Conservation (phyloP, 2,797 vertebrate species). For the Leucoraja ocellata region DNA sequence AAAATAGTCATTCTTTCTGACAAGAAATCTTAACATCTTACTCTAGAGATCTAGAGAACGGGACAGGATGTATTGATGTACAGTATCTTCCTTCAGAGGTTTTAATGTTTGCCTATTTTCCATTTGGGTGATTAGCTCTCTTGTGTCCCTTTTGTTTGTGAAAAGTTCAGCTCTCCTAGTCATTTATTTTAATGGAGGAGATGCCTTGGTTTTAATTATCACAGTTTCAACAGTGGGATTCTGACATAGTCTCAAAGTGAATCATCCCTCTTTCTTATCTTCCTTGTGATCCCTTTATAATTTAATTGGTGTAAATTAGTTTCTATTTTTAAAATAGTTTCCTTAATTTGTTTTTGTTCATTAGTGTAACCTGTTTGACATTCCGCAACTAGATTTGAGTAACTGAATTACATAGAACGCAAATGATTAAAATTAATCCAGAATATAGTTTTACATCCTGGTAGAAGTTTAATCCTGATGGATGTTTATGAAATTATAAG, state of each 20-base stretch:
- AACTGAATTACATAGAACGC: background rate
- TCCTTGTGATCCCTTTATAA: background rate
- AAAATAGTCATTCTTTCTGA: too few relatives aligned
- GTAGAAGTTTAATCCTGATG: too few relatives aligned
- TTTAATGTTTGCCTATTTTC: background rate
- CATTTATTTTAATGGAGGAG: background rate
- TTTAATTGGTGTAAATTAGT: background rate
- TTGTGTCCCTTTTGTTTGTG: background rate
- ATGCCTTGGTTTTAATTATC: background rate
- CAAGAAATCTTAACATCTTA: background rate
- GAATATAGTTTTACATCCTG: background rate
- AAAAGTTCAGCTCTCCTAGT: background rate
- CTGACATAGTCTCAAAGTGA: background rate
- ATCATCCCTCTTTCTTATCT: background rate
- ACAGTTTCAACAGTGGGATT: background rate
- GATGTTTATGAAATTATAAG: too few relatives aligned
- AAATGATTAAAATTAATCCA: background rate
- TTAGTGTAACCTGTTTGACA: background rate
- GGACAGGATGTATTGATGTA: background rate
- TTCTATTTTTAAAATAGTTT: constrained; percentile 3
- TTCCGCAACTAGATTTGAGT: background rate
- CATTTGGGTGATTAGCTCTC: background rate
- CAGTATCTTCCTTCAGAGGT: background rate
- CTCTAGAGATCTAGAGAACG: background rate
- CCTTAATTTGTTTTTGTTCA: background rate